These are phyloP conservation scores for Dastarcus helophoroides DNA, from an alignment of 2,888 invertebrate species.

Conservation along the genomic window DNA sequence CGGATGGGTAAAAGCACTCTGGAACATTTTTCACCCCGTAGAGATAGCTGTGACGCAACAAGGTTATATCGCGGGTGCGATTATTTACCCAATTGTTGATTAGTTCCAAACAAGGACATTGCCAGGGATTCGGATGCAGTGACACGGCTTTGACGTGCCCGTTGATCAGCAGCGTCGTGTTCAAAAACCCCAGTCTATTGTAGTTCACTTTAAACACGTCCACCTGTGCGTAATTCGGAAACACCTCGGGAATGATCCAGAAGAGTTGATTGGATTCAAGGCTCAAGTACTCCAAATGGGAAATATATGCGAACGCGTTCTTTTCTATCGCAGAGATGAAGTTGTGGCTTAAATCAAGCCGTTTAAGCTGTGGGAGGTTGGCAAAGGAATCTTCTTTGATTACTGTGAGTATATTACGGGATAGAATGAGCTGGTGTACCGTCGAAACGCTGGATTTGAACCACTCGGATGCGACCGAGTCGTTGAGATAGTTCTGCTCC, in stretches of 20 bases:
- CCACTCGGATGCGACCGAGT: too few species aligned
- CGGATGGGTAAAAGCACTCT: too few species aligned
- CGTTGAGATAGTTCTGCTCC: too few species aligned
- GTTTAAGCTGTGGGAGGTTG: neutral
- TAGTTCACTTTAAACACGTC: too few species aligned
- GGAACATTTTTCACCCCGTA: too few species aligned
- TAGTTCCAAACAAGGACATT: conserved; percentile 1
- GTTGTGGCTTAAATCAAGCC: conserved; percentile 1
- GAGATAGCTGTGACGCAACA: too few species aligned
- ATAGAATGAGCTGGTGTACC: too few species aligned
- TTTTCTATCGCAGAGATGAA: neutral
- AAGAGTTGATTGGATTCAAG: too few species aligned
- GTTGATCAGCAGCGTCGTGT: neutral
- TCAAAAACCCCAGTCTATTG: neutral
- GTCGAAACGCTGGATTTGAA: too few species aligned
- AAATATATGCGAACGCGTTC: neutral
- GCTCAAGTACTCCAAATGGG: neutral
- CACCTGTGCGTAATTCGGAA: too few species aligned
- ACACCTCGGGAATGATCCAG: neutral
- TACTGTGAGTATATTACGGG: neutral
- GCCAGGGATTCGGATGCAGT: conserved; percentile 2
- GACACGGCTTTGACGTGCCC: neutral
- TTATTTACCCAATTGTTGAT: neutral
- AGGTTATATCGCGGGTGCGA: too few species aligned
- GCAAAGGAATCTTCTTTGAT: neutral